phyloP scores from a whole-genome alignment of 2,888 invertebrate species.

The Stenchaetothrips biformis region DNA sequence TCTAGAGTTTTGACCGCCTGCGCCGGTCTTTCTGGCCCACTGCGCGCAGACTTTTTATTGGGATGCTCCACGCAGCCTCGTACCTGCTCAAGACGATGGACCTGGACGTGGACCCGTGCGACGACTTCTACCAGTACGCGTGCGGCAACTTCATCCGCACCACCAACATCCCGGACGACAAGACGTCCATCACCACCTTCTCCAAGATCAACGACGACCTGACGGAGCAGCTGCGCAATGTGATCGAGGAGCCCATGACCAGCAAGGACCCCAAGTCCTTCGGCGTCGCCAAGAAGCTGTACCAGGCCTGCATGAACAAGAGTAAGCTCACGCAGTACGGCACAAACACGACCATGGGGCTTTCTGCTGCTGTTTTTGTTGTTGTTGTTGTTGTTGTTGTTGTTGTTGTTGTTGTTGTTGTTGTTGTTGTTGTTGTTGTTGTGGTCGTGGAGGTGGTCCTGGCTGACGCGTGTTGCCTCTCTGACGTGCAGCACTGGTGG shows the following conservation, averaged over 20 bases:
- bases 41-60: constrained; percentile 3
- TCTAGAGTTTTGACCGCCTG: no score
- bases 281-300: constrained; percentile 72
- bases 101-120: constrained; percentile 65
- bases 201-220: constrained; percentile 69
- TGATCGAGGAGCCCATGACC: constrained; percentile 61
- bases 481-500: constrained; percentile 63
- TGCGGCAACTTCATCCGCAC: constrained; percentile 69
- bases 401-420: constrained; percentile 8
- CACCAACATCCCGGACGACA: constrained; percentile 74
- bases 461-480: neutral
- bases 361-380: constrained; percentile 23
- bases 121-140: constrained; percentile 76
- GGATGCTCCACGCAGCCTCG: constrained; percentile 60
- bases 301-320: constrained; percentile 83
- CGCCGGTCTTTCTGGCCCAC: neutral
- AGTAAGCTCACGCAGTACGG: constrained; percentile 54
- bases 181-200: constrained; percentile 71
- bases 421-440: constrained; percentile 8
- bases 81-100: constrained; percentile 68
- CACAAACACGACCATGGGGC: neutral
- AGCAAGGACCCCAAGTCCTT: constrained; percentile 64
- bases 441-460: neutral
- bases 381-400: neutral
- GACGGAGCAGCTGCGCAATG: constrained; percentile 64